Conservation (phyloP, 2,888 invertebrate species). For the Latrodectus hesperus region DNA sequence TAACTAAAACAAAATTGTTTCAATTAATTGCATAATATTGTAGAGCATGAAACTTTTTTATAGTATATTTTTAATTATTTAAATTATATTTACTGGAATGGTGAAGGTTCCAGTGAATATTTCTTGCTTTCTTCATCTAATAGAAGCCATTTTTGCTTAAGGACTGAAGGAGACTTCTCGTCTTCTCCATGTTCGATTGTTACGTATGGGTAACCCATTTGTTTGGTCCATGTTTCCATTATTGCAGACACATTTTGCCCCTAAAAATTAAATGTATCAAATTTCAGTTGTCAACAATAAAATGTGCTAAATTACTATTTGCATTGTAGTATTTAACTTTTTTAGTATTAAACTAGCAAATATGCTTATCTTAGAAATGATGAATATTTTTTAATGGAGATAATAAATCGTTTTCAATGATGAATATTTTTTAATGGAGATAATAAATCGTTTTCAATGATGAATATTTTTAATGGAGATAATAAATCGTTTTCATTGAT, state of each 20-base stretch:
- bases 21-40: background rate
- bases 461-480: no score
- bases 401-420: no score
- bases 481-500: no score
- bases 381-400: no score
- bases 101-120: conserved; percentile 11
- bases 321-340: no score
- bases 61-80: background rate
- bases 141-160: conserved; percentile 41
- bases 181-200: conserved; percentile 16
- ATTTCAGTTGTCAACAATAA: background rate
- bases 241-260: conserved; percentile 78
- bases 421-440: no score
- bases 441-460: no score
- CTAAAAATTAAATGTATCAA: conserved; percentile 4
- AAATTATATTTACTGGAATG: conserved; percentile 20
- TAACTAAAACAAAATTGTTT: conserved; percentile 41
- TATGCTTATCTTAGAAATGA: no score
- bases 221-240: conserved; percentile 92
- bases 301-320: background rate
- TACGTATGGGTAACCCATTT: conserved; percentile 84
- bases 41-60: background rate
- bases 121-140: conserved; percentile 24
- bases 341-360: no score
- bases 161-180: background rate